Evolutionary conservation across 2,797 vertebrate genomes (phyloP), one percentile per base, ranked within the genome.

Genomic region (Scleropages formosus): DNA sequence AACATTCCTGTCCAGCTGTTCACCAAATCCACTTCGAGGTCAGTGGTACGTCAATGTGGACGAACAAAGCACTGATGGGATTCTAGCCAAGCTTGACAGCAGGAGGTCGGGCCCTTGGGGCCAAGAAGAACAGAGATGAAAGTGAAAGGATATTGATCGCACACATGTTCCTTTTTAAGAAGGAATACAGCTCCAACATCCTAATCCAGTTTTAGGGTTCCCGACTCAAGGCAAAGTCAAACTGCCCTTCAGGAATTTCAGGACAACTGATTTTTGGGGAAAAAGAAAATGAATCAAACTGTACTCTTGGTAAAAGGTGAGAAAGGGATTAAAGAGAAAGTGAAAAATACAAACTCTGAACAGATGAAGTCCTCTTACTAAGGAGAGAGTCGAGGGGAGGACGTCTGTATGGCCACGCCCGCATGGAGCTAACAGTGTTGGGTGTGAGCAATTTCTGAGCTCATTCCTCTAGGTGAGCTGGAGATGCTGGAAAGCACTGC

Each of bases 131-230:
- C 39, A 22, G 49, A 27, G 68, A 24, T 53, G 47, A 70, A 22
- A 26, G 4, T 27, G 16, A 70, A 49, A 53, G 68, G 8, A 24
- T 70, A 70, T 70, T 53, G 68, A 70, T 70, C 53, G 51, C 69
- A 53, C 20, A 47, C n/a, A 67, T 27, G 67, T 11, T 53, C 18
- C 53, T 53, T 56, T 56, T 18, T 12, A 47, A 67, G 13, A 69
- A 69, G 24, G 47, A 53, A 44, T 4, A 1, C 13, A 15, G 12
- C 20, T 8, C 4, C 68, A 10, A 18, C 68, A 26, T 26, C 68
- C 53, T 56, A 27, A 70, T 70, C 49, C 49, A 26, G 67, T 47
- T 46, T 15, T 11, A 49, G 53, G 53, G 53, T 24, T 51, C 13
- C 7, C 13, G 31, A 39, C 31, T 31, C 31, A 6, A 39, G 31